These are phyloP conservation scores for Actinia tenebrosa DNA, from an alignment of 64 coral and sea anemone genomes.

Conservation along the genomic window DNA sequence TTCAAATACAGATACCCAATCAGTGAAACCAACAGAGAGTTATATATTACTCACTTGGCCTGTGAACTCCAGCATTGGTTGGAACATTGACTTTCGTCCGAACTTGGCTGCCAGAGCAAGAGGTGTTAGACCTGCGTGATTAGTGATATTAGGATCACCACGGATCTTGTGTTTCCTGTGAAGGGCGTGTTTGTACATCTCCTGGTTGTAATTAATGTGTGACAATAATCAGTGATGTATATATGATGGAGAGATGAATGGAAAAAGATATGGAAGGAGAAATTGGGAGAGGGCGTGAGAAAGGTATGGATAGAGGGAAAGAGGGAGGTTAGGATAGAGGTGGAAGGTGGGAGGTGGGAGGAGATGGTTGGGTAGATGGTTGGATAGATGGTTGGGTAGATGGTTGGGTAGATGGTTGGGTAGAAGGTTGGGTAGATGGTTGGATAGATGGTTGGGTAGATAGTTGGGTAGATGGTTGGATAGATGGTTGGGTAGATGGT, in stretches of 20 bases:
- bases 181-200: slow-evolving; percentile 62
- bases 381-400: too few species aligned
- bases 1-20: too few species aligned
- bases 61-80: slow-evolving; percentile 55
- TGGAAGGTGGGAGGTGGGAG: too few species aligned
- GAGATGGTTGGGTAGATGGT: too few species aligned
- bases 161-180: slow-evolving; percentile 63
- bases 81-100: slow-evolving; percentile 74
- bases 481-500: too few species aligned
- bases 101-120: slow-evolving; percentile 69
- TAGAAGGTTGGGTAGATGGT: too few species aligned
- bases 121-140: slow-evolving; percentile 54
- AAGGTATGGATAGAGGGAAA: too few species aligned
- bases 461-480: too few species aligned
- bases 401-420: too few species aligned
- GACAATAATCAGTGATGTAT: neutral
- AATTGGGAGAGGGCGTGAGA: neutral
- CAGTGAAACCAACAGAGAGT: neutral
- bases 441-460: too few species aligned
- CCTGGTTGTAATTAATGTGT: slow-evolving; percentile 28
- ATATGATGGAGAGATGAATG: neutral
- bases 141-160: slow-evolving; percentile 29
- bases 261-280: neutral
- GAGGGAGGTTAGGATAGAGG: too few species aligned
- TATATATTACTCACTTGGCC: slow-evolving; percentile 38